Evolutionary conservation across 37 sponge, comb jelly and placozoan genomes (phyloP).

Genomic region (Bolinopsis microptera): DNA sequence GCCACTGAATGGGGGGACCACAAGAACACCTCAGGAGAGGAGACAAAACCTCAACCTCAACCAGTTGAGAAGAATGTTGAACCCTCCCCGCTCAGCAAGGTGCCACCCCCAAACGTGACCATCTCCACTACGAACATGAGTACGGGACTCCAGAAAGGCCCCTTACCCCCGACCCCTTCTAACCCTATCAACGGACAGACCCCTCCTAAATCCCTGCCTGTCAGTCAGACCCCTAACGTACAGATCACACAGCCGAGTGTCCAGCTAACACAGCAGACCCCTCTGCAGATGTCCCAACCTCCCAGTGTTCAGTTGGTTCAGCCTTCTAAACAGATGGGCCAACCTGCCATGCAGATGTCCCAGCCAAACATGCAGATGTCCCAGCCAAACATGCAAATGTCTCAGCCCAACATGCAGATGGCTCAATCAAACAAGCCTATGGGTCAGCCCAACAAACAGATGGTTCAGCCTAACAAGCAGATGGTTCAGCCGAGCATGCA

Average conservation of each 20-base stretch:
- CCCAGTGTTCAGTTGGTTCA: background rate
- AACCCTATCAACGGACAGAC: background rate
- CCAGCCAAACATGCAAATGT: background rate
- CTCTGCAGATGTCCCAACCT: background rate
- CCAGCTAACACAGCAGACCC: too few relatives aligned
- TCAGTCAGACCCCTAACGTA: background rate
- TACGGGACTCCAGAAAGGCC: too few relatives aligned
- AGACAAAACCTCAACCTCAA: background rate
- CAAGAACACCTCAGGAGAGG: constrained; percentile 7
- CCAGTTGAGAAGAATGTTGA: background rate
- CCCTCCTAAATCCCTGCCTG: background rate
- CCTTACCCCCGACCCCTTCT: background rate
- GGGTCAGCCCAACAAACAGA: background rate
- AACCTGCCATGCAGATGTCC: background rate
- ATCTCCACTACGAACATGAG: constrained; percentile 40
- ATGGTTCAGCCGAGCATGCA: background rate
- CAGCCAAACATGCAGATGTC: background rate
- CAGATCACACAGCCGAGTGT: background rate
- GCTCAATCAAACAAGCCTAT: background rate
- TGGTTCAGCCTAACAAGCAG: background rate
- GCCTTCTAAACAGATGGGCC: background rate
- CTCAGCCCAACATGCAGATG: background rate
- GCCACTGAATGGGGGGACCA: background rate
- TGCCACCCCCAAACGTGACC: constrained; percentile 60
- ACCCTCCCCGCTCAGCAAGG: constrained; percentile 40